Evolutionary conservation across 2,113 vertebrate species (phyloP), one percentile per base, ranked within the genome.

Genomic region (Sylvietta virens): DNA sequence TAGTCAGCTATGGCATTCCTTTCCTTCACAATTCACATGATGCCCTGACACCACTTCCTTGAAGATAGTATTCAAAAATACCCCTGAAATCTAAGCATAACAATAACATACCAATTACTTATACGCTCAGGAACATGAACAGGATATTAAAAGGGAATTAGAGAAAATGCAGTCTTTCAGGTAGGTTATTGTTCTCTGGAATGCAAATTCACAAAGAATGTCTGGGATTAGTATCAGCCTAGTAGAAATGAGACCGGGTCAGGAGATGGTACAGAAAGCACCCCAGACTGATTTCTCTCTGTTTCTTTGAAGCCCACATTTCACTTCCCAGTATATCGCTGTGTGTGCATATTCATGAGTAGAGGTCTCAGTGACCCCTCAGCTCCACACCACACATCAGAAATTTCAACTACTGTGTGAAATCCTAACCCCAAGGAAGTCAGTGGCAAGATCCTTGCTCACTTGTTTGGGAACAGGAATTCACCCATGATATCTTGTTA

Each of bases 141-240:
- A 85, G 93, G 90, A 87, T 95, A 92, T 94, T 91, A 92, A 93
- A 95, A 93, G 45, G n/a, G 84, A 92, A 90, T 85, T 95, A 95
- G 66, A 72, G 92, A 88, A 95, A 95, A 91, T 50, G 54, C 35
- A 37, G 66, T 65, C 74, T 80, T 95, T 90, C 84, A 94, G 78
- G 53, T 89, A 87, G 27, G 62, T 92, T 95, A 89, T 85, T 95
- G 44, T 74, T 91, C 81, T 92, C 84, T 69, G 90, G 90, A 95
- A 95, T 93, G 90, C 24, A 90, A 76, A 84, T 42, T 94, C 42
- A 6, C 88, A 85, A 91, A 71, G 94, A 82, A 92, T 80, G 54
- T 79, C 65, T 79, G 87, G 84, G 66, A 81, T 61, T 82, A 89
- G 73, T 64, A 76, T 91, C 78, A 89, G 37, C 24, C 76, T 77